Conservation (phyloP, 1,140 invertebrate species). For the Cataglyphis hispanica region DNA sequence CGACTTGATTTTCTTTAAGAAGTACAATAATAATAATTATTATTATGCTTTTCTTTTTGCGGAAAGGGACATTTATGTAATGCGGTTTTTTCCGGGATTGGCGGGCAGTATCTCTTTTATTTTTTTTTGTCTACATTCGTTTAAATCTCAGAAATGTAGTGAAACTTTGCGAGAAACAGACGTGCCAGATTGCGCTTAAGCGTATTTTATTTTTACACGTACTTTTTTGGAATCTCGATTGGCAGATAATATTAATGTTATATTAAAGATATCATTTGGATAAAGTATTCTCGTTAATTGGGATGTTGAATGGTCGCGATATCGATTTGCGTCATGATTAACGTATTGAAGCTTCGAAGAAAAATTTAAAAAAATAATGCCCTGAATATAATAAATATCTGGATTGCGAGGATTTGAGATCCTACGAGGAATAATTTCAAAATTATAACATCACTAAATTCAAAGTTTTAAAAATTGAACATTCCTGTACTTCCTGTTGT, state of each 20-base stretch:
- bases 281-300: neutral
- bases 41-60: neutral
- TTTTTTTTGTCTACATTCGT: conserved; percentile 14
- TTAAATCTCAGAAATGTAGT: conserved; percentile 40
- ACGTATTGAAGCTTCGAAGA: neutral
- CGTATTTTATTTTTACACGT: conserved; percentile 44
- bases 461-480: neutral
- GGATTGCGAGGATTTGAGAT: neutral
- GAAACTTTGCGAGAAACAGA: conserved; percentile 21
- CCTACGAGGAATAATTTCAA: neutral
- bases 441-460: neutral
- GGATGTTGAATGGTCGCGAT: neutral
- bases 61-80: conserved; percentile 11
- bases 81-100: conserved; percentile 36
- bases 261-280: neutral
- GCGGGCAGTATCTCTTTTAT: conserved; percentile 60
- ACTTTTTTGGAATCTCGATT: conserved; percentile 24
- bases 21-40: neutral
- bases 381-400: neutral
- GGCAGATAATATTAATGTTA: conserved; percentile 28
- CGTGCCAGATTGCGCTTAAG: neutral
- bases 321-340: conserved; percentile 3
- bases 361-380: neutral
- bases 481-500: neutral
- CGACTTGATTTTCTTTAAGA: conserved; percentile 15